These are phyloP conservation scores for Spea bombifrons DNA, from an alignment of 2,113 vertebrate species.

Conservation along the genomic window DNA sequence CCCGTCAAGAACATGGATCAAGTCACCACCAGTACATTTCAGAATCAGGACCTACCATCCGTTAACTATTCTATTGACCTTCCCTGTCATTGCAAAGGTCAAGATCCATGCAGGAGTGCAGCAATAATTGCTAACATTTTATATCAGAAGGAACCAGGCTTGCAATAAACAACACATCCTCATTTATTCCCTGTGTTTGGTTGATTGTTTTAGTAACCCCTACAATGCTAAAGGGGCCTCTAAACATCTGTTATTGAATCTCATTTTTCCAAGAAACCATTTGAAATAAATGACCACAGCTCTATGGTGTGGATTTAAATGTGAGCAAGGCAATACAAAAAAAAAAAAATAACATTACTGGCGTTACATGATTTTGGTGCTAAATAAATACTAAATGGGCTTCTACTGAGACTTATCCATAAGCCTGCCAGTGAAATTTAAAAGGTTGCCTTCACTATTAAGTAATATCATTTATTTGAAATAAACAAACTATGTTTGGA, in stretches of 20 bases:
- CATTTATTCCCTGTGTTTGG: not conserved
- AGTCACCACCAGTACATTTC: constrained; percentile 12
- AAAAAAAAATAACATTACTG: too few species aligned
- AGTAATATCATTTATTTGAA: too few species aligned
- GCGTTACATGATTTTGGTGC: too few species aligned
- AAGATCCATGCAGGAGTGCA: constrained; percentile 24
- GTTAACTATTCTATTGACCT: constrained; percentile 33
- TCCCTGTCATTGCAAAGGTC: constrained; percentile 20
- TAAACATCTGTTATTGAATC: not conserved
- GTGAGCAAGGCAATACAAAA: not conserved
- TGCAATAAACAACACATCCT: constrained; percentile 24
- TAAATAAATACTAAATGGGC: too few species aligned
- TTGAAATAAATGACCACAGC: not conserved
- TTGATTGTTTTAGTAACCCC: constrained; percentile 3
- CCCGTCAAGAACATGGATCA: not conserved
- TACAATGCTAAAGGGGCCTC: constrained; percentile 13
- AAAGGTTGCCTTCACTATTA: too few species aligned
- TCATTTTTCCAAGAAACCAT: not conserved
- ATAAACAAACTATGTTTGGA: too few species aligned
- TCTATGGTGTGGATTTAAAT: not conserved
- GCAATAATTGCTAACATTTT: constrained; percentile 35
- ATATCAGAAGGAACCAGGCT: constrained; percentile 14
- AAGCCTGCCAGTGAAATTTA: too few species aligned
- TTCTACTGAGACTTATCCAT: too few species aligned
- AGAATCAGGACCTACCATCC: constrained; percentile 22